Evolutionary conservation across 2,888 invertebrate species (phyloP), one percentile per base, ranked within the genome.

Genomic region (Melitaea athalia): DNA sequence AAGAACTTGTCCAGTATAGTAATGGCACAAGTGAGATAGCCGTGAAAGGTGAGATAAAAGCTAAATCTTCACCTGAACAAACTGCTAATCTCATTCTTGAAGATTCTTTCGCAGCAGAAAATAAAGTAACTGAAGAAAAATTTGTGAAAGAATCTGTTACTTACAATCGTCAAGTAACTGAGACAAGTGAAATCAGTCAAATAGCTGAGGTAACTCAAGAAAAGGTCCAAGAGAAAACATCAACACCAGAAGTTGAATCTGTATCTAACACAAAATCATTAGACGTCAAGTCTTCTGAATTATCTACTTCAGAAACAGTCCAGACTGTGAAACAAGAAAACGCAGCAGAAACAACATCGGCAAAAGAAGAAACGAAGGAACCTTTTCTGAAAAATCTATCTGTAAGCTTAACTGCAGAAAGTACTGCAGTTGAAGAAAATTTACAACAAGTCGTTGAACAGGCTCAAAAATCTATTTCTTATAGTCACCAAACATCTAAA

Each of bases 401-500:
- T 38, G 38, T 8, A 38, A 74, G 47, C 50, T 72, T 66, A 72
- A 55, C 73, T 68, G 70, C 31, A 6, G 24, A 53, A 24, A 31
- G 31, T 0, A 64, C 72, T 52, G 70, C 74, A 15, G 62, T 70
- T 31, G 70, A 76, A 53, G 57, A 75, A 57, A 55, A 62, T 60
- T 65, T 70, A 59, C 66, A 71, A 66, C 64, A 74, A 59, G 69
- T 47, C 15, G 15, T 49, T 24, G 47, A 47, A 33, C 62, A 69
- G 33, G 11, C 59, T 31, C 59, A 67, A 59, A 50, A 70, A 63
- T 67, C 69, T 49, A 45, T 71, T 60, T 75, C 75, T 47, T 72
- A 72, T 47, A 72, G 60, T 52, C 68, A 69, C 57, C 76, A 76
- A 67, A 62, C 64, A 62, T 71, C 74, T 45, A 71, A 75, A 64